These are phyloP conservation scores for Colistium nudipinnis DNA, from an alignment of 2,113 vertebrate species.

Conservation along the genomic window DNA sequence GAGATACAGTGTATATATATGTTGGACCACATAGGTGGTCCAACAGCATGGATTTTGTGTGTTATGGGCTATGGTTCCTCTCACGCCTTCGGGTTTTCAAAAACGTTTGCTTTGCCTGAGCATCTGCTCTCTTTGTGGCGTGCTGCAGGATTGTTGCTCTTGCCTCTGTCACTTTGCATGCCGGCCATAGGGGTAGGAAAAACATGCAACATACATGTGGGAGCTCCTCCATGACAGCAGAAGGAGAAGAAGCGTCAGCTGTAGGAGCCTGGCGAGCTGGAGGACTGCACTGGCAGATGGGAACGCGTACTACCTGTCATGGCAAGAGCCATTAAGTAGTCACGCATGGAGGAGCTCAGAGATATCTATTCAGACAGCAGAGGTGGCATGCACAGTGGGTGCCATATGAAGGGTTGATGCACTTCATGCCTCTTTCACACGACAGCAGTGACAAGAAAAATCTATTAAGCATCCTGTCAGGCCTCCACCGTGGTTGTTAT, in stretches of 20 bases:
- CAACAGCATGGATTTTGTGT: too few relatives aligned
- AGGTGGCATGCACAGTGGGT: background rate
- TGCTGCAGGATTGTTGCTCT: background rate
- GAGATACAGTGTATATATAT: too few relatives aligned
- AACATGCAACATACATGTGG: background rate
- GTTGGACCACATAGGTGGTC: too few relatives aligned
- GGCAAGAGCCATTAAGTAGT: background rate
- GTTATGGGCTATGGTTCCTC: background rate
- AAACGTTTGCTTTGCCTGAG: background rate
- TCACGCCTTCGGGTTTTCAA: background rate
- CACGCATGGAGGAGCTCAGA: background rate
- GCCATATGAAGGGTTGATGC: background rate
- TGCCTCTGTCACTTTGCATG: constrained; percentile 23
- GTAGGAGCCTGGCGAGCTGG: background rate
- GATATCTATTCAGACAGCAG: background rate
- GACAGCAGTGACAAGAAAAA: background rate
- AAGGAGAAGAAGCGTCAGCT: background rate
- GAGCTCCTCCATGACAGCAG: background rate
- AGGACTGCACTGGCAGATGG: constrained; percentile 33
- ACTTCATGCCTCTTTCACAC: background rate
- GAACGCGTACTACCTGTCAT: constrained; percentile 7
- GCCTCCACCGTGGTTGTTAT: background rate
- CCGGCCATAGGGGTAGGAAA: background rate
- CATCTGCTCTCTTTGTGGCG: constrained; percentile 12
- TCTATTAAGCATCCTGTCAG: background rate